A percentile compares a stretch with the other conserved stretches of the same genome.
Conservation (phyloP, 2,113 vertebrate species). For the Todiramphus saurophagus region DNA sequence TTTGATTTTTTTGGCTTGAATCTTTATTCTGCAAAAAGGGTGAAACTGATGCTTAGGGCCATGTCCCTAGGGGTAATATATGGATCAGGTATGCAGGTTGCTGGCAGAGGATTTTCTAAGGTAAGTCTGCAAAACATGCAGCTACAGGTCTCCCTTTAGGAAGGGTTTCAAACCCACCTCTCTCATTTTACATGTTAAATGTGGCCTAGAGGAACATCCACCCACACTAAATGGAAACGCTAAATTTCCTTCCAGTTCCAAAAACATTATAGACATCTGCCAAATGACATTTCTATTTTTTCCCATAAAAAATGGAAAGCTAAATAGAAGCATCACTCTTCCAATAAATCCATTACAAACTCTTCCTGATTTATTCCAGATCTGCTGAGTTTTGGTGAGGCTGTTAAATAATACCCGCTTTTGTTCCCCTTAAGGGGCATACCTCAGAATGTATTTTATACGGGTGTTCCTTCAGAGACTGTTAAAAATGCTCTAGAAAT, state of each 20-base stretch:
- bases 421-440: constrained; percentile 24
- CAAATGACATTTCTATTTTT: constrained; percentile 68
- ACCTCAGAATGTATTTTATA: constrained; percentile 47
- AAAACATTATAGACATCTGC: constrained; percentile 54
- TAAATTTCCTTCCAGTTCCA: constrained; percentile 62
- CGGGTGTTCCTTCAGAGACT: constrained; percentile 33
- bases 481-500: constrained; percentile 52
- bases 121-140: constrained; percentile 38
- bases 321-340: constrained; percentile 58
- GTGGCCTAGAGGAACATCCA: constrained; percentile 52
- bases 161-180: constrained; percentile 49
- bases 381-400: background rate
- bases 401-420: constrained; percentile 19
- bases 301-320: constrained; percentile 58
- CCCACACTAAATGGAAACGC: constrained; percentile 56
- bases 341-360: constrained; percentile 49
- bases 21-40: constrained; percentile 19
- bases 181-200: constrained; percentile 51
- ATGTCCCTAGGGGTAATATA: constrained; percentile 10
- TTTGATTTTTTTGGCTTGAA: constrained; percentile 37
- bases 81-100: constrained; percentile 31
- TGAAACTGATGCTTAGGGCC: constrained; percentile 41
- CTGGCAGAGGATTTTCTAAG: constrained; percentile 44
- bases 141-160: constrained; percentile 37
- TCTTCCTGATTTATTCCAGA: constrained; percentile 55